Percentiles rank a stretch among this genome's conserved stretches.
phyloP scores from a whole-genome alignment of 2,797 vertebrate species.

The Erithacus rubecula region DNA sequence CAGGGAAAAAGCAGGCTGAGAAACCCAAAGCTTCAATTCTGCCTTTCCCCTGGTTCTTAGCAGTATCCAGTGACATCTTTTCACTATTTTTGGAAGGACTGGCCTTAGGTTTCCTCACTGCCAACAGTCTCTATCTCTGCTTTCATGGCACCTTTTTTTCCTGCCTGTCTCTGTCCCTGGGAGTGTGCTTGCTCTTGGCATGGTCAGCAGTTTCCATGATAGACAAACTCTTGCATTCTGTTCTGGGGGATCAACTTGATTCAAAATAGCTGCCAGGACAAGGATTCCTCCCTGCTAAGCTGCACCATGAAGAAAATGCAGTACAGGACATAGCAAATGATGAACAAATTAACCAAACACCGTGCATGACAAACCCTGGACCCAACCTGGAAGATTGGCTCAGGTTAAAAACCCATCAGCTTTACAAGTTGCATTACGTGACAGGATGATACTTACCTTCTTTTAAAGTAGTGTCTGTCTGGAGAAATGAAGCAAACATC shows the following conservation, averaged over 20 bases:
- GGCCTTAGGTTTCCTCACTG: not conserved
- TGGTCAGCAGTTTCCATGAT: not conserved
- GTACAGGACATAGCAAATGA: rapidly evolving
- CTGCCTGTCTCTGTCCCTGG: not conserved
- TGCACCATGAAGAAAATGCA: not conserved
- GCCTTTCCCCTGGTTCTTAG: no score
- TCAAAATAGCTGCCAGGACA: not conserved
- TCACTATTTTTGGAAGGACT: not conserved
- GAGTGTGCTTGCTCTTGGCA: not conserved
- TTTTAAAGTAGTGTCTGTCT: not conserved
- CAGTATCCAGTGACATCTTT: not conserved
- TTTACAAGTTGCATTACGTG: not conserved
- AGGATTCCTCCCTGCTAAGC: not conserved
- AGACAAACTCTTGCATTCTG: not conserved
- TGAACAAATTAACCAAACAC: not conserved
- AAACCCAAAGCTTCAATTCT: no score
- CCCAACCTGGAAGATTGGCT: not conserved
- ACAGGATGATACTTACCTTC: not conserved
- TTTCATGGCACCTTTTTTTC: not conserved
- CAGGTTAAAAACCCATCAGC: not conserved
- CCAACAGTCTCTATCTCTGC: not conserved
- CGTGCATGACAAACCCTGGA: not conserved
- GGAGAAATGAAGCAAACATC: not conserved
- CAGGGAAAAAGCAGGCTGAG: no score
- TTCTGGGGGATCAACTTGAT: not conserved